phyloP scores from a whole-genome alignment of 2,888 invertebrate genomes.

The Heteropelma amictum region DNA sequence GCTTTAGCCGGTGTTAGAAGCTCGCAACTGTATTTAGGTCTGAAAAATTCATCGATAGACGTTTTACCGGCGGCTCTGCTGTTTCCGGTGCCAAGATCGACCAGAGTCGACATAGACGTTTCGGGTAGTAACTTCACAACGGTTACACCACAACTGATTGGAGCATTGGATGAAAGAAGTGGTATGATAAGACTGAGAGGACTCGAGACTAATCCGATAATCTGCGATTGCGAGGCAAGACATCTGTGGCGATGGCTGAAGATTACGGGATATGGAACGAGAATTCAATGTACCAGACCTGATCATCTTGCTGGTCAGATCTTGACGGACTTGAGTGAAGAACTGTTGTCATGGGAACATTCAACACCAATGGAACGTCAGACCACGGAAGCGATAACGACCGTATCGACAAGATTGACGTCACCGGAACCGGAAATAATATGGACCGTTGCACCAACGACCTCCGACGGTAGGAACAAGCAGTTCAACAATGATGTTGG shows the following conservation, averaged over 20 bases:
- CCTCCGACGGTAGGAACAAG: constrained; percentile 80
- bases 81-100: constrained; percentile 92
- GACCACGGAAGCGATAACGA: constrained; percentile 78
- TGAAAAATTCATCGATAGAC: constrained; percentile 89
- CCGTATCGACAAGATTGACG: constrained; percentile 79
- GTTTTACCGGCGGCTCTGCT: constrained; percentile 89
- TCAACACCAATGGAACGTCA: constrained; percentile 80
- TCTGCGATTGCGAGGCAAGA: constrained; percentile 91
- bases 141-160: constrained; percentile 87
- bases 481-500: constrained; percentile 80
- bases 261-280: constrained; percentile 77
- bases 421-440: constrained; percentile 90
- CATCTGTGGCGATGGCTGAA: constrained; percentile 90
- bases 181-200: constrained; percentile 87
- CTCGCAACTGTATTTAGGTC: constrained; percentile 84
- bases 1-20: constrained; percentile 90
- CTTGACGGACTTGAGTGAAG: constrained; percentile 88
- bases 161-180: constrained; percentile 89
- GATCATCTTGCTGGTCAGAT: constrained; percentile 84
- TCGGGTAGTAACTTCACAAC: constrained; percentile 88
- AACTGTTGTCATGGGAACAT: constrained; percentile 89
- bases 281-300: constrained; percentile 84
- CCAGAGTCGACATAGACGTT: constrained; percentile 88
- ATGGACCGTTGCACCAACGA: constrained; percentile 90
- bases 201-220: constrained; percentile 88